phyloP scores from a whole-genome alignment of 2,113 vertebrate genomes.

The Vidua macroura region DNA sequence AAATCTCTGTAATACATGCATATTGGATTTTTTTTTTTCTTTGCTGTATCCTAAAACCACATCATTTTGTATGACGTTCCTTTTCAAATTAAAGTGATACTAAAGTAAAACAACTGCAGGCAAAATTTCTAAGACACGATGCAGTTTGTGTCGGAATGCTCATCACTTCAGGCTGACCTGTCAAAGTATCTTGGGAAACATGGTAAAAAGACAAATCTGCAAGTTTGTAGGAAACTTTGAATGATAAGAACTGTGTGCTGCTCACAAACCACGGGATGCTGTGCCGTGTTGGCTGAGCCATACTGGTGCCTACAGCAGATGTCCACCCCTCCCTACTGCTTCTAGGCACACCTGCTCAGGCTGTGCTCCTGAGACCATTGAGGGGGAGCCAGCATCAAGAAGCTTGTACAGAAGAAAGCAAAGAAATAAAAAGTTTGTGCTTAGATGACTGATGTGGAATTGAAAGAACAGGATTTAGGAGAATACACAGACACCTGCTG shows the following conservation, averaged over 20 bases:
- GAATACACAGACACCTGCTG: background rate
- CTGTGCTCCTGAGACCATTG: background rate
- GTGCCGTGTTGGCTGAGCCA: background rate
- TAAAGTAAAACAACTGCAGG: constrained; percentile 65
- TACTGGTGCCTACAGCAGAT: background rate
- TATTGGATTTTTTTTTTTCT: background rate
- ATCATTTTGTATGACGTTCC: constrained; percentile 32
- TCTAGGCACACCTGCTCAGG: background rate
- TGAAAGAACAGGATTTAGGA: background rate
- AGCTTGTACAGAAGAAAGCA: background rate
- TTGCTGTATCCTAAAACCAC: constrained; percentile 26
- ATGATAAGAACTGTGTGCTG: background rate
- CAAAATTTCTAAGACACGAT: constrained; percentile 45
- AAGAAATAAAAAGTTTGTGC: background rate
- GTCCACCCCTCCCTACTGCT: background rate
- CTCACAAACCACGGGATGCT: background rate
- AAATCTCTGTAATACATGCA: background rate
- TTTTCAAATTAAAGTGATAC: constrained; percentile 53
- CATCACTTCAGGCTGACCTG: constrained; percentile 66
- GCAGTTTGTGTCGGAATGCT: constrained; percentile 60
- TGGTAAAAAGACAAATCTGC: constrained; percentile 50
- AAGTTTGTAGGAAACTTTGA: constrained; percentile 21
- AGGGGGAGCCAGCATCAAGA: background rate
- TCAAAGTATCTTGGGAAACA: constrained; percentile 56
- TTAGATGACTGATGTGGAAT: background rate